Evolutionary conservation across 2,888 invertebrate genomes (phyloP), one percentile per base, ranked within the genome.

Genomic region (Calliopum simillimum): DNA sequence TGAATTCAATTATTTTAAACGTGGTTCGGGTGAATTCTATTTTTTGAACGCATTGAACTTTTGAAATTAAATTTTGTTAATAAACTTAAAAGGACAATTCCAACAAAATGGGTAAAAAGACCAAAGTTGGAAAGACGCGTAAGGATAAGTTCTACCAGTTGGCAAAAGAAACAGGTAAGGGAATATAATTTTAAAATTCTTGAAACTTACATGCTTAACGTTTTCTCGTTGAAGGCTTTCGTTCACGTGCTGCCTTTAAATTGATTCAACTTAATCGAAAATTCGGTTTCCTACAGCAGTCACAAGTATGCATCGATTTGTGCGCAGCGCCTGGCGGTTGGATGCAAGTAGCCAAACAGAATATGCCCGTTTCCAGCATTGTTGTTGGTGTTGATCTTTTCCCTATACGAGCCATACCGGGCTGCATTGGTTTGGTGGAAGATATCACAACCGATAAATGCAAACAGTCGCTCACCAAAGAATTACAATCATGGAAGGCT

Each of bases 291-390:
- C 88, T 99, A 6, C 96, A 99, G 89, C 94, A 93, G 82, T 95
- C 98, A 0, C 90, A 96, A 88, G 98, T 99, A 89, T 94, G 97
- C 78, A 91, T 99, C 80, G 99, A 99, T 89, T 88, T 99, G 73
- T 99, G 99, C 87, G 99, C 99, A 14, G 99, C 99, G 1, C 99
- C 99, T 1, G 99, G 99, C 82, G 98, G 98, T 78, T 99, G 99
- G 99, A 95, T 99, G 93, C 99, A 96, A 87, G 99, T 99, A 67
- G 99, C 98, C 61, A 93, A 94, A 79, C 94, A 99, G 85, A 96
- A 97, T 84, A 98, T 99, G 96, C 99, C 99, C 0, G 90, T 98
- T 0, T 97, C 98, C 5, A 97, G 97, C 82, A 89, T 98, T 68
- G 95, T 99, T 14, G 89, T 99, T 63, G 98, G 98, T 68, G 94